Percentiles rank a stretch among this genome's conserved stretches.
These are phyloP conservation scores for Suricata suricatta DNA, from an alignment of 2,113 vertebrate genomes.

Conservation along the genomic window DNA sequence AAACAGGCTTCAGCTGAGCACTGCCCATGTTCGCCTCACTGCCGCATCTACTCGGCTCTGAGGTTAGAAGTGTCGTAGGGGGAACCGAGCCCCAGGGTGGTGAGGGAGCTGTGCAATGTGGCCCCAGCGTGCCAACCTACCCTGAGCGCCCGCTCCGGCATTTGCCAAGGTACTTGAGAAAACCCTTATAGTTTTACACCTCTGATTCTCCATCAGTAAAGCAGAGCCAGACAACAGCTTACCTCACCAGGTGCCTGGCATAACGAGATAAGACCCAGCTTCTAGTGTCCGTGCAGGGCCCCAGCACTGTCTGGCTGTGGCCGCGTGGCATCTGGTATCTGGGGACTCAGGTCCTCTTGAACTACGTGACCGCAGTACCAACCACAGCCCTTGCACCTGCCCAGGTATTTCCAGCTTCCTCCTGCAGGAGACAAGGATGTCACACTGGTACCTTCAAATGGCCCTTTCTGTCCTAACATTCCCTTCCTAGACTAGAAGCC, in stretches of 20 bases:
- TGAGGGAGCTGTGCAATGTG: neutral
- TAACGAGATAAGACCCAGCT: neutral
- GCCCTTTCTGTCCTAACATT: neutral
- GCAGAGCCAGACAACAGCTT: too few relatives aligned
- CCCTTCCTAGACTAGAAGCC: neutral
- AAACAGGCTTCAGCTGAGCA: too few relatives aligned
- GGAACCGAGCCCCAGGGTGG: neutral
- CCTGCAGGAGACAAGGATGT: neutral
- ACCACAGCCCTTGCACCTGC: neutral
- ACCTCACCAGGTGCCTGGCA: neutral
- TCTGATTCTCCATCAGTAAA: neutral
- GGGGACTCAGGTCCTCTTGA: neutral
- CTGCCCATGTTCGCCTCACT: neutral
- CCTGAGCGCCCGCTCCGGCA: neutral
- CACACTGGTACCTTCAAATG: neutral
- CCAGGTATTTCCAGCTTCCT: neutral
- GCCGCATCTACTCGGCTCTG: neutral
- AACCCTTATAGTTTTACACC: too few relatives aligned
- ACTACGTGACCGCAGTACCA: neutral
- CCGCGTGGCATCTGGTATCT: too few relatives aligned
- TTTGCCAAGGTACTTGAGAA: neutral
- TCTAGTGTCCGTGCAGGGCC: neutral
- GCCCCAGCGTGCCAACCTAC: neutral
- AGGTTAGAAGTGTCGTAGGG: neutral
- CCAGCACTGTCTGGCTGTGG: neutral